Evolutionary conservation across 2,888 invertebrate species (phyloP).

Genomic region (Xanthorhoe designata): DNA sequence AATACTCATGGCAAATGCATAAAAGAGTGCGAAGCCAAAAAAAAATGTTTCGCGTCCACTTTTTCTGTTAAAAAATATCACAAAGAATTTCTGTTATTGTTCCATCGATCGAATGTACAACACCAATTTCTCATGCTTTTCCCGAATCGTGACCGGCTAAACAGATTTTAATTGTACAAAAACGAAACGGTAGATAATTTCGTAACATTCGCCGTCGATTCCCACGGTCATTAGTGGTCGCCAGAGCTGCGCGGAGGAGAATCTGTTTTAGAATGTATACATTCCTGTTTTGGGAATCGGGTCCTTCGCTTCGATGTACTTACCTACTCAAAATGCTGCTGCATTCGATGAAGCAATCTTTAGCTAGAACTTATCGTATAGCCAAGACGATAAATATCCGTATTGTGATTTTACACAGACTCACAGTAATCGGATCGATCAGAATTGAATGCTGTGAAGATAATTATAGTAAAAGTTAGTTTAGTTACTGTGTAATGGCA

Average conservation of each 20-base stretch:
- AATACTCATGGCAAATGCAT: too few relatives aligned
- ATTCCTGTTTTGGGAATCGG: conserved; percentile 20
- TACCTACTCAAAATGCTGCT: not conserved
- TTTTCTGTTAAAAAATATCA: not conserved
- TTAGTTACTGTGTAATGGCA: too few relatives aligned
- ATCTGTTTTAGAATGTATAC: conserved; percentile 23
- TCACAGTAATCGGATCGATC: too few relatives aligned
- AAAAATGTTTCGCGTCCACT: too few relatives aligned
- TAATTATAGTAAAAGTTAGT: too few relatives aligned
- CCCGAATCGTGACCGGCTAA: conserved; percentile 27
- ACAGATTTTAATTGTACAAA: conserved; percentile 26
- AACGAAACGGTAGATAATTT: conserved; percentile 24
- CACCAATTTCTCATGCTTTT: conserved; percentile 5
- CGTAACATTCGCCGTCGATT: conserved; percentile 28
- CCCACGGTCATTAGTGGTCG: conserved; percentile 37
- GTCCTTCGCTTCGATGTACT: conserved; percentile 2
- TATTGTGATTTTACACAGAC: too few relatives aligned
- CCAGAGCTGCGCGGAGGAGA: not conserved
- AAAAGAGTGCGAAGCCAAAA: too few relatives aligned
- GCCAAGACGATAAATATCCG: too few relatives aligned
- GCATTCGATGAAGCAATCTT: not conserved
- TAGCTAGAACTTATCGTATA: not conserved
- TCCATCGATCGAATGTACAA: not conserved
- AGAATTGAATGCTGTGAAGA: too few relatives aligned
- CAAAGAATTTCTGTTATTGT: not conserved